Percentiles rank a stretch among this genome's conserved stretches.
Evolutionary conservation across 2,113 vertebrate species (phyloP).

Genomic region (Percina caprodes): DNA sequence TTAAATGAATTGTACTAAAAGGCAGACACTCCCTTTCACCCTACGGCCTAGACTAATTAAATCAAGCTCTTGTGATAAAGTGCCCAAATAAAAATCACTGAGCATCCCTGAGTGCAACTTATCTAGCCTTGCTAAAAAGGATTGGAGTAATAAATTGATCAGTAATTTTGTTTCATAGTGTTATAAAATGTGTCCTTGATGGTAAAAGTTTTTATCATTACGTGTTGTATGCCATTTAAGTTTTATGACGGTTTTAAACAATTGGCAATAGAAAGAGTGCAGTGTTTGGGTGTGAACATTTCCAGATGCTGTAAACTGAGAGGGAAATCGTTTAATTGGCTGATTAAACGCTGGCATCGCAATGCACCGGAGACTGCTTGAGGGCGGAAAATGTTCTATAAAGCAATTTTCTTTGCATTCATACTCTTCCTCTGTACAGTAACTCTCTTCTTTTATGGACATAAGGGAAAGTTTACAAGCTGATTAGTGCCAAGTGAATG

Average conservation of each 20-base stretch:
- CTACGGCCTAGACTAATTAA: conserved; percentile 38
- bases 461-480: conserved; percentile 50
- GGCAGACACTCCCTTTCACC: neutral
- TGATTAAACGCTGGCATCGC: conserved; percentile 44
- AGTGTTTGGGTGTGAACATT: conserved; percentile 59
- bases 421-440: conserved; percentile 31
- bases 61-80: conserved; percentile 13
- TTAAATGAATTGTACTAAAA: conserved; percentile 28
- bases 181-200: conserved; percentile 10
- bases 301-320: conserved; percentile 75
- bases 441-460: conserved; percentile 58
- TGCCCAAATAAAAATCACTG: conserved; percentile 3
- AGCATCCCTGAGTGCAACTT: neutral
- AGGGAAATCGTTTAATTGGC: conserved; percentile 67
- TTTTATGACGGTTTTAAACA: conserved; percentile 27
- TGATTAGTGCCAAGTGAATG: conserved; percentile 53
- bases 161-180: conserved; percentile 15
- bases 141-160: neutral
- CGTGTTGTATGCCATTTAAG: neutral
- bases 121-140: neutral
- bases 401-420: conserved; percentile 36
- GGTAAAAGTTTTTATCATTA: conserved; percentile 6
- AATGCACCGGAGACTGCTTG: conserved; percentile 19
- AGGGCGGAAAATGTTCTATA: conserved; percentile 37
- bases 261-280: conserved; percentile 45